Percentiles rank a stretch among this genome's conserved stretches.
Conservation (phyloP, 2,797 vertebrate species). For the Megaceryle alcyon region DNA sequence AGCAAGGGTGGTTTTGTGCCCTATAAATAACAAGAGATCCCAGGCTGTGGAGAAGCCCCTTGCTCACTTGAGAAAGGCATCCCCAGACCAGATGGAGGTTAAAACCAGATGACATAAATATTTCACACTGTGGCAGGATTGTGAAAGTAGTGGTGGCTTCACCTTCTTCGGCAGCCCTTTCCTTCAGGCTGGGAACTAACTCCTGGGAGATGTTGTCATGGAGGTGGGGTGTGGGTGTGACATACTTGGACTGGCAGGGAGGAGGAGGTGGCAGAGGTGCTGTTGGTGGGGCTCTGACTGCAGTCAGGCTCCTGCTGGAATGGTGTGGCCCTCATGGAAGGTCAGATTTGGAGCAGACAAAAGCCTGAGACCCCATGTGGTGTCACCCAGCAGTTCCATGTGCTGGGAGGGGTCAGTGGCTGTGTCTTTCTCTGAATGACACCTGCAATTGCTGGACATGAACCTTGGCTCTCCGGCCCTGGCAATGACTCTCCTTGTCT, state of each 20-base stretch:
- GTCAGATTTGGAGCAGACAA: background rate
- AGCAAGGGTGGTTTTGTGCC: background rate
- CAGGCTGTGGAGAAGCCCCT: fast-evolving
- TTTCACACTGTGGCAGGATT: background rate
- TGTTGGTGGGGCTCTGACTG: background rate
- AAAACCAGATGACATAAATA: background rate
- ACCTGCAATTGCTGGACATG: background rate
- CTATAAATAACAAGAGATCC: background rate
- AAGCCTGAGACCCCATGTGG: background rate
- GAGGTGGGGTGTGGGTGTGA: background rate
- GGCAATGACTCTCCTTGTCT: background rate
- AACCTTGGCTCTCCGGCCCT: background rate
- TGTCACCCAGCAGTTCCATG: background rate
- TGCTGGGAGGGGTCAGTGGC: background rate
- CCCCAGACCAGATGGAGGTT: background rate
- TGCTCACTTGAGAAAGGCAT: background rate
- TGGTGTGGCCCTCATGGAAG: background rate
- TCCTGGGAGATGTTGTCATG: background rate
- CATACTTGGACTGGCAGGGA: fast-evolving
- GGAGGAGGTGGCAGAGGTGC: background rate
- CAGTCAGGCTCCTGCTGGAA: background rate
- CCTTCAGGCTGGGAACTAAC: background rate
- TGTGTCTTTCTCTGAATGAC: background rate
- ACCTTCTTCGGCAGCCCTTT: background rate
- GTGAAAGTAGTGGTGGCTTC: fast-evolving